These are phyloP conservation scores for Limnephilus auricula DNA, from an alignment of 2,888 invertebrate genomes.

Conservation along the genomic window DNA sequence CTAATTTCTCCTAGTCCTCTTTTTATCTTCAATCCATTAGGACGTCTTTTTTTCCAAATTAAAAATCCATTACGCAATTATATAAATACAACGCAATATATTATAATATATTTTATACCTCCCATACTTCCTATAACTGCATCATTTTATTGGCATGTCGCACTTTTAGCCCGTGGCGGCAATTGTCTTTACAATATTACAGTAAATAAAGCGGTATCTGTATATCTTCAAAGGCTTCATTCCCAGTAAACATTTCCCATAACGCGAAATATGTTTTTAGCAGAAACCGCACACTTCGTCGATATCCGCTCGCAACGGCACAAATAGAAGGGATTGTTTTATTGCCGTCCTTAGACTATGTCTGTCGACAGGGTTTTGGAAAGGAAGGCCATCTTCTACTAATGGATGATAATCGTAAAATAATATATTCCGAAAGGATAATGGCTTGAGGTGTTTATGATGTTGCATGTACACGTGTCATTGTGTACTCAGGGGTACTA, in stretches of 20 bases:
- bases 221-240: neutral
- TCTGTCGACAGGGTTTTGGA: neutral
- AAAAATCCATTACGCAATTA: no score
- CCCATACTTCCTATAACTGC: neutral
- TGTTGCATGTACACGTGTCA: conserved; percentile 35
- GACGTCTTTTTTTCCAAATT: no score
- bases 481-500: neutral
- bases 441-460: conserved; percentile 47
- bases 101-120: no score
- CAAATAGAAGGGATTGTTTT: conserved; percentile 12
- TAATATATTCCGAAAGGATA: conserved; percentile 46
- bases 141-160: neutral
- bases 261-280: neutral
- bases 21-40: no score
- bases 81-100: no score
- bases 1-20: no score
- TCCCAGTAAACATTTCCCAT: conserved; percentile 7
- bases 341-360: neutral
- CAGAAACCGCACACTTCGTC: conserved; percentile 20
- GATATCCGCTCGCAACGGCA: conserved; percentile 13
- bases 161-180: neutral
- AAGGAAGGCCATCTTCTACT: conserved; percentile 23
- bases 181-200: neutral
- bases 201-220: neutral
- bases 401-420: conserved; percentile 42